phyloP scores from a whole-genome alignment of 2,888 invertebrate species.

The Chironomus tentans region DNA sequence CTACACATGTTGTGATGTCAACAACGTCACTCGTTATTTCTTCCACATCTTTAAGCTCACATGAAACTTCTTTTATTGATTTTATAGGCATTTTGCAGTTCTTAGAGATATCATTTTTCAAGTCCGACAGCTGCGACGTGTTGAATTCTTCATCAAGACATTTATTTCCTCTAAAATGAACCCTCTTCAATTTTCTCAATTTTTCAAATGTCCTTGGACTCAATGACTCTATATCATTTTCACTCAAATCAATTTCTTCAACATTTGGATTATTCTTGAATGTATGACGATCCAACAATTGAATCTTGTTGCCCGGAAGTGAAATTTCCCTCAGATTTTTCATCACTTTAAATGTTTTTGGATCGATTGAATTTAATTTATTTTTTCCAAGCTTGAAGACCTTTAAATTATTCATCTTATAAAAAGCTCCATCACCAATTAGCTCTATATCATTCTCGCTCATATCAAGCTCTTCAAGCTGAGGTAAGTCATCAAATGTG shows the following conservation, averaged over 20 bases:
- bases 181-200: conserved; percentile 20
- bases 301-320: background rate
- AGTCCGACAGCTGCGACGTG: background rate
- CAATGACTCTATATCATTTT: conserved; percentile 26
- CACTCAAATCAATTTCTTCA: conserved; percentile 3
- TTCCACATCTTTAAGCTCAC: background rate
- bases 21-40: background rate
- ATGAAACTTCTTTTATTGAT: background rate
- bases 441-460: conserved; percentile 28
- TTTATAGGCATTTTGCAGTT: background rate
- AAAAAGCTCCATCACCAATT: conserved; percentile 28
- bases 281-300: background rate
- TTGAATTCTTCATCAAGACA: conserved; percentile 6
- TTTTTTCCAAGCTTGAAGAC: conserved; percentile 28
- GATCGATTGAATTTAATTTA: conserved; percentile 27
- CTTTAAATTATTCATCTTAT: conserved; percentile 28
- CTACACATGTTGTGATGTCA: background rate
- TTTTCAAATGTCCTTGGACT: conserved; percentile 24
- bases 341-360: conserved; percentile 25
- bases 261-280: background rate
- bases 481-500: conserved; percentile 28
- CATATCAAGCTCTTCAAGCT: conserved; percentile 28
- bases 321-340: background rate
- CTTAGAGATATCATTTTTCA: background rate
- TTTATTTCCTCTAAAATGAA: background rate